Evolutionary conservation across 2,888 invertebrate genomes (phyloP).

Genomic region (Sceliomorpha sp.): DNA sequence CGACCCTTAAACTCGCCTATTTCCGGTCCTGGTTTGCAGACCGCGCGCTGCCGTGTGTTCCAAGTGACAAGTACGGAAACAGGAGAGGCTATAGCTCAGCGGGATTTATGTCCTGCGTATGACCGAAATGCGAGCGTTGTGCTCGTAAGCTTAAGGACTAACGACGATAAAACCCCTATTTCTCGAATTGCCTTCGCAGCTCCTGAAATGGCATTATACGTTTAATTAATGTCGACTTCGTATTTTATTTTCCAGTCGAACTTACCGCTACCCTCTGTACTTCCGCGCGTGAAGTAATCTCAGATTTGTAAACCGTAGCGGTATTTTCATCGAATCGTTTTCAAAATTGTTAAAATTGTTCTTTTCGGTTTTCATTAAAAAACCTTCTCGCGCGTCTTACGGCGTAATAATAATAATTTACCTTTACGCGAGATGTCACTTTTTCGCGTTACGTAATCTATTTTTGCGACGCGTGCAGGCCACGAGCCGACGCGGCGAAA

Average conservation of each 20-base stretch:
- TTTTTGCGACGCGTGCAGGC: slow-evolving; percentile 18
- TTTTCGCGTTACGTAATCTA: slow-evolving; percentile 20
- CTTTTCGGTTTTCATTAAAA: too few species aligned
- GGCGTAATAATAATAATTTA: too few species aligned
- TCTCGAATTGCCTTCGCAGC: slow-evolving; percentile 37
- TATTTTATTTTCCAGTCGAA: too few species aligned
- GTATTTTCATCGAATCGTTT: too few species aligned
- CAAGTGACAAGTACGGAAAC: slow-evolving; percentile 57
- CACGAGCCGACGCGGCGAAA: slow-evolving; percentile 6
- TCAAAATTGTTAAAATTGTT: too few species aligned
- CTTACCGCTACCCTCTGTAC: too few species aligned
- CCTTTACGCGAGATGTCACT: slow-evolving; percentile 7
- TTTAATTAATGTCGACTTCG: slow-evolving; percentile 41
- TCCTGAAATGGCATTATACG: slow-evolving; percentile 16
- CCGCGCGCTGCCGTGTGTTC: slow-evolving; percentile 45
- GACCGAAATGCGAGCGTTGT: slow-evolving; percentile 43
- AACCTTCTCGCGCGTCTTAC: too few species aligned
- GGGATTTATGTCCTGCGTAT: slow-evolving; percentile 56
- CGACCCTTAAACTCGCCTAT: slow-evolving; percentile 57
- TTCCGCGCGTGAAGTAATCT: too few species aligned
- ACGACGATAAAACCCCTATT: slow-evolving; percentile 49
- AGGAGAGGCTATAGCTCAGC: slow-evolving; percentile 47
- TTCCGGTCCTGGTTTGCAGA: slow-evolving; percentile 52
- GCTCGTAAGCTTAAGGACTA: slow-evolving; percentile 52
- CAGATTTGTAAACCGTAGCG: too few species aligned